These are phyloP conservation scores for Bugula neritina DNA, from an alignment of 2,888 invertebrate genomes.

Conservation along the genomic window DNA sequence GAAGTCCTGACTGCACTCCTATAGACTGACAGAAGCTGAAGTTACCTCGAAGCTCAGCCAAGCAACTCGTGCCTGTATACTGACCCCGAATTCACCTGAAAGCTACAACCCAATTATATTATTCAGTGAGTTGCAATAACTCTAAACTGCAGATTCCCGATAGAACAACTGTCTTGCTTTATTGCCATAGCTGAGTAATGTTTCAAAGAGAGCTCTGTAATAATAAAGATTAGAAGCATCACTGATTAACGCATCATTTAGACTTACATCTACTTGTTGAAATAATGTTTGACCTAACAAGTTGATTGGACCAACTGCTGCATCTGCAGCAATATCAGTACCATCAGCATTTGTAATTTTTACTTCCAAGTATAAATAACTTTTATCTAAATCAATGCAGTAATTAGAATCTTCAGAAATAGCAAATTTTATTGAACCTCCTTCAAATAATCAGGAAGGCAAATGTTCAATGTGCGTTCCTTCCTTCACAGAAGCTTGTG, in stretches of 20 bases:
- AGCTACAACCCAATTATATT: too few relatives aligned
- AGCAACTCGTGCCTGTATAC: too few relatives aligned
- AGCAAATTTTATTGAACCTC: slow-evolving; percentile 29
- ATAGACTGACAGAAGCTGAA: too few relatives aligned
- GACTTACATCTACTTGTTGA: slow-evolving; percentile 31
- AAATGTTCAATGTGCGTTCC: too few relatives aligned
- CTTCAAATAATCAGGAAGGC: not conserved
- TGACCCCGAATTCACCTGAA: too few relatives aligned
- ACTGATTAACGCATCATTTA: slow-evolving; percentile 30
- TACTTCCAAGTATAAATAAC: slow-evolving; percentile 30
- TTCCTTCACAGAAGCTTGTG: slow-evolving; percentile 8
- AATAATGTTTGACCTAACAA: too few relatives aligned
- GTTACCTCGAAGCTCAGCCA: too few relatives aligned
- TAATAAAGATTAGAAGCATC: too few relatives aligned
- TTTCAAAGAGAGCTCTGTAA: slow-evolving; percentile 31
- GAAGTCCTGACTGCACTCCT: too few relatives aligned
- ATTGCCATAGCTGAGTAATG: slow-evolving; percentile 27
- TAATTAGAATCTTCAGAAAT: slow-evolving; percentile 30
- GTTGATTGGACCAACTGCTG: slow-evolving; percentile 30
- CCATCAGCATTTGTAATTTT: slow-evolving; percentile 31
- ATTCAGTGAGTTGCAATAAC: too few relatives aligned
- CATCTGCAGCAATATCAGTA: slow-evolving; percentile 23
- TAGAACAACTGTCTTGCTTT: too few relatives aligned
- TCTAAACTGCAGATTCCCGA: too few relatives aligned
- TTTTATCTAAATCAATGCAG: slow-evolving; percentile 30